Conservation (phyloP, 2,797 vertebrate species). For the Pipistrellus pipistrellus region DNA sequence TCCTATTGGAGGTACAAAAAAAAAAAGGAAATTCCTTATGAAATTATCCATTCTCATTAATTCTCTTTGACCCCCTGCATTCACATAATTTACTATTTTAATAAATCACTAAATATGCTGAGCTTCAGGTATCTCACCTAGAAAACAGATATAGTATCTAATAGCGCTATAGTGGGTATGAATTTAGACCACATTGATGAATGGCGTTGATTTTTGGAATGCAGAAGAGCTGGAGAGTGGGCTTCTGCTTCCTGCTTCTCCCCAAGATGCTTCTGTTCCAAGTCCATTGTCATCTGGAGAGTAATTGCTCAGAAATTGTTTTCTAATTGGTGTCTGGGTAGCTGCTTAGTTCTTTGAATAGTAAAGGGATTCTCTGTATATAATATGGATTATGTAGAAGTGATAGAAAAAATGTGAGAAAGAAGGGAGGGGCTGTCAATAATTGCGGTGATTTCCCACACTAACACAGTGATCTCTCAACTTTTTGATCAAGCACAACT, state of each 20-base stretch:
- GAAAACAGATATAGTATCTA: neutral
- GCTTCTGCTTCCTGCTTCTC: neutral
- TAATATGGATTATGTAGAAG: neutral
- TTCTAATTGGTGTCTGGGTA: conserved; percentile 32
- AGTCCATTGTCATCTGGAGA: neutral
- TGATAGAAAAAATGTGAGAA: neutral
- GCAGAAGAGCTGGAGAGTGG: neutral
- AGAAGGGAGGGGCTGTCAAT: neutral
- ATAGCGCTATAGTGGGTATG: neutral
- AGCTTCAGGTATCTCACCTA: neutral
- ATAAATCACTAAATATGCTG: neutral
- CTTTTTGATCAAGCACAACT: neutral
- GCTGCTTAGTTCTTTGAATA: conserved; percentile 20
- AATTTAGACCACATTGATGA: neutral
- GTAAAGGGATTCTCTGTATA: neutral
- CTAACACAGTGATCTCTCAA: neutral
- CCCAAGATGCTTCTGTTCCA: neutral
- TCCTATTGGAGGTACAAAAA: neutral
- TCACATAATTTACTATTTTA: neutral
- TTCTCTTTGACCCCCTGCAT: neutral
- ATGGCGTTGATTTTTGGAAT: neutral
- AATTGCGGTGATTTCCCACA: neutral
- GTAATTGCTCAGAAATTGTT: conserved; percentile 44
- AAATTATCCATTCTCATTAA: neutral
- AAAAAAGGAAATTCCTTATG: neutral